Conservation (phyloP, 2,113 vertebrate species). For the Prionailurus viverrinus region DNA sequence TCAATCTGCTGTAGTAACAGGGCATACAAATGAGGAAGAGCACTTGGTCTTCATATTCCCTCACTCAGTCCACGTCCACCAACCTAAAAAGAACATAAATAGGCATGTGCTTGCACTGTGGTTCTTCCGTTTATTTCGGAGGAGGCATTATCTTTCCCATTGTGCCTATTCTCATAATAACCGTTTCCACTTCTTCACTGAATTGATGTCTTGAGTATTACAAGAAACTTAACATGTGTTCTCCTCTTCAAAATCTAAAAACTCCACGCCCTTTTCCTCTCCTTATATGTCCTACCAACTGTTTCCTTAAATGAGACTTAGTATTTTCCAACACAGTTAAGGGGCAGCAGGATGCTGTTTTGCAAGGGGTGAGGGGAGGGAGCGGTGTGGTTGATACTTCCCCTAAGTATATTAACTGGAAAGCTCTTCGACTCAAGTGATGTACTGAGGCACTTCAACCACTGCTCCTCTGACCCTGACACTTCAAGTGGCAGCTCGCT, state of each 20-base stretch:
- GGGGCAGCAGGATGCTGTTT: not conserved
- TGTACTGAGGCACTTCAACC: not conserved
- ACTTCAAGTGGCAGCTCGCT: not conserved
- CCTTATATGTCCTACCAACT: not conserved
- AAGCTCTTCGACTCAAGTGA: slow-evolving; percentile 40
- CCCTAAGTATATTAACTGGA: slow-evolving; percentile 50
- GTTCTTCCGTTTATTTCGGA: not conserved
- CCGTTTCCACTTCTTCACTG: slow-evolving; percentile 3
- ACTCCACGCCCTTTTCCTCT: not conserved
- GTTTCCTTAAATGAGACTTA: slow-evolving; percentile 56
- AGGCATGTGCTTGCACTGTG: not conserved
- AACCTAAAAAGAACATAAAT: not conserved
- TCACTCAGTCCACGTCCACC: not conserved
- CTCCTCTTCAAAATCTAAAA: not conserved
- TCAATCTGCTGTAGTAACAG: not conserved
- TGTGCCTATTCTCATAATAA: slow-evolving; percentile 11
- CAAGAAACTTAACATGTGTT: slow-evolving; percentile 23
- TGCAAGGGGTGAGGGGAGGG: not conserved
- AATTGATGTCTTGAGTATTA: not conserved
- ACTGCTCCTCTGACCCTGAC: slow-evolving; percentile 19
- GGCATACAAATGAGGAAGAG: not conserved
- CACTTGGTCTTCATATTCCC: not conserved
- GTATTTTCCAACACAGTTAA: slow-evolving; percentile 40
- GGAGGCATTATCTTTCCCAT: not conserved
- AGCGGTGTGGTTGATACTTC: not conserved